These are phyloP conservation scores for Lamprologus ornatipinnis DNA, from an alignment of 2,113 vertebrate species.

Conservation along the genomic window DNA sequence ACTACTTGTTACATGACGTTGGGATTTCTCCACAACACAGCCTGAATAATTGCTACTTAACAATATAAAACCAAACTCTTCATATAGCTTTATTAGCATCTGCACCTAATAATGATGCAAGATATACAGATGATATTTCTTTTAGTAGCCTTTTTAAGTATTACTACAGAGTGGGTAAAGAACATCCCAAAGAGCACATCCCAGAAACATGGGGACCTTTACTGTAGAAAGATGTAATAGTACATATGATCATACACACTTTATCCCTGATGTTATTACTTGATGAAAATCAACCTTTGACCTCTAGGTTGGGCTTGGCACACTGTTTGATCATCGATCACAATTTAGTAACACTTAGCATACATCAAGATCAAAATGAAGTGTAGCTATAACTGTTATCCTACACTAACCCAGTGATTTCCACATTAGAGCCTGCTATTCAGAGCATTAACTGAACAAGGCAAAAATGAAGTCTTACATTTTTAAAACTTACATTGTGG, in stretches of 20 bases:
- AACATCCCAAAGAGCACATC: not conserved
- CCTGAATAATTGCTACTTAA: not conserved
- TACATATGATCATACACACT: not conserved
- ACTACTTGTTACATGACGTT: not conserved
- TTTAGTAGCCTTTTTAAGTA: not conserved
- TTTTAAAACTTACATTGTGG: not conserved
- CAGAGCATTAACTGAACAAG: not conserved
- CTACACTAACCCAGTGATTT: not conserved
- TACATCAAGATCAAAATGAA: not conserved
- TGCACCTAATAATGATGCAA: not conserved
- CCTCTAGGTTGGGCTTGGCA: not conserved
- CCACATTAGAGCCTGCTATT: not conserved
- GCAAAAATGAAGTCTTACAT: not conserved
- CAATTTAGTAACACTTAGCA: not conserved
- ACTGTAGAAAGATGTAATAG: not conserved
- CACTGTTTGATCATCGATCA: not conserved
- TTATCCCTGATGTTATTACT: not conserved
- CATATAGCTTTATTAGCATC: not conserved
- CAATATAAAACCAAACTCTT: not conserved
- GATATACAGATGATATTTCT: not conserved
- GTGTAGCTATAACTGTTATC: not conserved
- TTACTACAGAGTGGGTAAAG: not conserved
- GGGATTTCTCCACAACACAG: not conserved
- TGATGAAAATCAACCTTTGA: not conserved
- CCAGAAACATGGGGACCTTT: not conserved